Evolutionary conservation across 2,113 vertebrate species (phyloP), one percentile per base, ranked within the genome.

Genomic region (Hippocampus guttulatus): DNA sequence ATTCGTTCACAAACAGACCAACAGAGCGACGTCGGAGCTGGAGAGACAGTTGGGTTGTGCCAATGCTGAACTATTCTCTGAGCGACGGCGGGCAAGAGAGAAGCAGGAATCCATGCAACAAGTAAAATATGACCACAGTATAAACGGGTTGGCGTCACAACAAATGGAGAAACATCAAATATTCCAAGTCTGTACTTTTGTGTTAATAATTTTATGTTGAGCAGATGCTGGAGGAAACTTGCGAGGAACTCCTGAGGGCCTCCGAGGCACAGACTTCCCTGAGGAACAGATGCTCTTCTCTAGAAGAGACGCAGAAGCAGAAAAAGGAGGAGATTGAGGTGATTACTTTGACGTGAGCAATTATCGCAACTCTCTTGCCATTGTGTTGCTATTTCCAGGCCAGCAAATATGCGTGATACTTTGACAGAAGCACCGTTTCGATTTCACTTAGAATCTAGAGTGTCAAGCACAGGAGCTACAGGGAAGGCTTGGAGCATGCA

Each of bases 151-250:
- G n/a, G 23, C n/a, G 15, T 27, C n/a, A 25, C 52, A 33, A 61
- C 16, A 7, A 30, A 60, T 5, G 33, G 33, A 38, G 33, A 38
- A 38, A 38, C 33, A 38, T 38, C 33, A 38, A 45, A 45, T 51
- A 9, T 69, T 25, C 5, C 25, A 30, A 27, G 23, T 49, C 15
- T 72, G 21, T 0, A 21, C 27, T 20, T 67, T 11, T 70, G 8
- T 57, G 49, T 12, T 23, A 71, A 4, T 64, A 5, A 33, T 33
- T 5, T 78, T 38, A 47, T 60, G n/a, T 67, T 40, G 69, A 73
- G 69, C 88, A 94, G 92, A 89, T 68, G 61, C 61, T 93, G 70
- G 92, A 93, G 66, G 91, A 92, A 69, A 76, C 85, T 47, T 70
- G 63, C 43, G 86, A 91, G 73, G 88, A 92, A 73, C 80, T 93